Evolutionary conservation across 2,113 vertebrate species (phyloP).

Genomic region (Otocyon megalotis): DNA sequence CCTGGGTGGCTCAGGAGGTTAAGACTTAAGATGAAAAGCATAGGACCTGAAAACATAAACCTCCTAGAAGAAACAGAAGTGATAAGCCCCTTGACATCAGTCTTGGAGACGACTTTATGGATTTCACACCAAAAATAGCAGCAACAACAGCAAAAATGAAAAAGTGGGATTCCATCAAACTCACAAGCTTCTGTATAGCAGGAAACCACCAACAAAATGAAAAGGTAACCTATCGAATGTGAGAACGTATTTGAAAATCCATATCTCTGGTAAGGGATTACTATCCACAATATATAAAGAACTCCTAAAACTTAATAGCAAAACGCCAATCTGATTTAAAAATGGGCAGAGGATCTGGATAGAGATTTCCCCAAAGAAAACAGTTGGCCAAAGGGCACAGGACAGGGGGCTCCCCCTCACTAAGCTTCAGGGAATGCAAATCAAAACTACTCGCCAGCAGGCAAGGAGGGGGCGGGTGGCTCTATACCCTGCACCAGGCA

Average conservation of each 20-base stretch:
- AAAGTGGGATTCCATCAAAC: background rate
- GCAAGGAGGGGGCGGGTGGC: conserved; percentile 24
- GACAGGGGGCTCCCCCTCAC: background rate
- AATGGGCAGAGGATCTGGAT: background rate
- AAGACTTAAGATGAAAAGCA: background rate
- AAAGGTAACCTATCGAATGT: background rate
- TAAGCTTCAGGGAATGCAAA: background rate
- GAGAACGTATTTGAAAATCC: background rate
- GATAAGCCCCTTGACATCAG: background rate
- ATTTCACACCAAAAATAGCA: background rate
- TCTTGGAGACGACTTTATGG: background rate
- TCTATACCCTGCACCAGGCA: too few relatives aligned
- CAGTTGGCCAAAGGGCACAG: background rate
- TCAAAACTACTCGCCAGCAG: accelerated
- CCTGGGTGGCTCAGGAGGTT: background rate
- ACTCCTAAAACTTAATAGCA: background rate
- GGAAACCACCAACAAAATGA: background rate
- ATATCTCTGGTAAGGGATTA: background rate
- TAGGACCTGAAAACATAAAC: background rate
- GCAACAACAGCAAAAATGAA: background rate
- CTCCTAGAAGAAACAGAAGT: background rate
- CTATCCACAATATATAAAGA: background rate
- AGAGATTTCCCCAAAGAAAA: background rate
- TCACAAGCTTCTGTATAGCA: background rate
- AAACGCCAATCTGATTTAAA: background rate